These are phyloP conservation scores for Scolopax rusticola DNA, from an alignment of 2,797 vertebrate species.

Conservation along the genomic window DNA sequence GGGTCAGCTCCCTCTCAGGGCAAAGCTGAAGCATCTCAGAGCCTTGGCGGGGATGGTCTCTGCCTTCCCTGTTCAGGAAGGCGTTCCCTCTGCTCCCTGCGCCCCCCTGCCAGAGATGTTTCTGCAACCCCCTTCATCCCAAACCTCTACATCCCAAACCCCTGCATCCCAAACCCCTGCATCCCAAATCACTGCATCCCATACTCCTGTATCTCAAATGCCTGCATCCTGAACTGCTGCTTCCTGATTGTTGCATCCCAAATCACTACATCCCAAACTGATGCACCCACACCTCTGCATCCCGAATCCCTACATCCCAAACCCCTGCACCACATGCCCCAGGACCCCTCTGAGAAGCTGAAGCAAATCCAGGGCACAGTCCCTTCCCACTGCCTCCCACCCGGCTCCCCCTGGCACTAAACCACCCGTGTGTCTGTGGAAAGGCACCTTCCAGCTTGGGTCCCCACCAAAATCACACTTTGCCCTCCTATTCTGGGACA, in stretches of 20 bases:
- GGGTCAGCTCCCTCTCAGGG: not conserved
- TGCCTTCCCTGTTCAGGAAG: not conserved
- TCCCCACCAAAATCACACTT: not conserved
- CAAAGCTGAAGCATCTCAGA: not conserved
- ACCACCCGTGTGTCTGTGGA: rapidly evolving
- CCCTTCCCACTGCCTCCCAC: rapidly evolving
- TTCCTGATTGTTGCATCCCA: no score
- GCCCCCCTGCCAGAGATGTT: not conserved
- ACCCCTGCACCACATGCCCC: rapidly evolving
- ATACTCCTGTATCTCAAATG: no score
- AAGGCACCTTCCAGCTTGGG: not conserved
- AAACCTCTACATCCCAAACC: not conserved
- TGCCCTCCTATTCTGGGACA: rapidly evolving
- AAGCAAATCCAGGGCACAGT: rapidly evolving
- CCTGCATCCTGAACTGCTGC: rapidly evolving
- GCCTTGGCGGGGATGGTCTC: not conserved
- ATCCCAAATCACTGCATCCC: not conserved
- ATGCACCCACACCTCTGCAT: not conserved
- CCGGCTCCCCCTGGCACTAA: rapidly evolving
- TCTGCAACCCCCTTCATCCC: not conserved
- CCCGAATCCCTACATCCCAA: no score
- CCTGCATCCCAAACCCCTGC: no score
- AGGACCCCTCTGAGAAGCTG: no score
- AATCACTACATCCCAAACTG: not conserved
- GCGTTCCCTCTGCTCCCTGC: not conserved